Base-by-base conservation (phyloP, 2,797 vertebrate genomes). In the Tauraco hartlaubi region DNA sequence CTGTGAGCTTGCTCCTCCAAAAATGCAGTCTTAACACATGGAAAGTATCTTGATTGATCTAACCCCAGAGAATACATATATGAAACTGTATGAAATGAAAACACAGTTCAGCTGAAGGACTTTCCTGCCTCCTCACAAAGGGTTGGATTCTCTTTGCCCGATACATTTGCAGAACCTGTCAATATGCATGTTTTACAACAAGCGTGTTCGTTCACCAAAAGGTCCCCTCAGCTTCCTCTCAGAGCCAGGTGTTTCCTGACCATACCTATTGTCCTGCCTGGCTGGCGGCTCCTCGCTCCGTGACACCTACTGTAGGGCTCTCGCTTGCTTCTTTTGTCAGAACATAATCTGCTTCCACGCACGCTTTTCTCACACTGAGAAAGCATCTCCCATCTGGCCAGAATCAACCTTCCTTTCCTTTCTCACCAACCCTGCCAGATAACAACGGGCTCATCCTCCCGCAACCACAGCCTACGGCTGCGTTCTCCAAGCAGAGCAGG, bases 321-420 rank as follows among this genome's bases (percentile, higher is more conserved):
- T 95, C 62, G 19, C 94, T 94, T 43, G 72, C 89, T 95, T 67
- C 97, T 94, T 96, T 97, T 97, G 96, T 97, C 94, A 87, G 96
- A 96, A 96, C 96, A 77, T 87, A 94, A 97, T 97, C 97, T 95
- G 96, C 97, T 98, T 98, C 97, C 96, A 97, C 18, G 93, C 74
- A 96, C 71, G 5, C 94, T 97, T 97, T 97, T 97, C 98, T 97
- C 98, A 97, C 97, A 96, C 85, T 46, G 93, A 97, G 94, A 96
- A 96, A 98, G 95, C 1, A 94, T 96, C 97, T 97, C 97, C 96
- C 97, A 94, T 86, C 92, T 97, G 98, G 98, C 98, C 97, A 97
- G 96, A 96, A 97, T 97, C 97, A 98, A 98, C 98, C 97, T 96
- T 97, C 97, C 78, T 97, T 98, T 98, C 98, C 98, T 98, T 98